These are phyloP conservation scores for Limnephilus lunatus DNA, from an alignment of 2,888 invertebrate genomes.

Conservation along the genomic window DNA sequence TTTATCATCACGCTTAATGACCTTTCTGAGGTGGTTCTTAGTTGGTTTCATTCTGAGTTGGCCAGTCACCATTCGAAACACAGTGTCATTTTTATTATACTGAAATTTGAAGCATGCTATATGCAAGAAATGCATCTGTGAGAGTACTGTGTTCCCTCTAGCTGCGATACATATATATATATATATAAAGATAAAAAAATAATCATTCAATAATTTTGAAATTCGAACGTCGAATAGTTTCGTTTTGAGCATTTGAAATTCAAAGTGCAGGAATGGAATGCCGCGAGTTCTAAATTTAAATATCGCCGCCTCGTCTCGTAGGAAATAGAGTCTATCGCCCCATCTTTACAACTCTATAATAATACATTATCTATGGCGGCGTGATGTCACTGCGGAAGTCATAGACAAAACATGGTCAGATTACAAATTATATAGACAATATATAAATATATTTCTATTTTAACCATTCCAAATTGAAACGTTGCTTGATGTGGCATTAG, in stretches of 20 bases:
- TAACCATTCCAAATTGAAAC: no score
- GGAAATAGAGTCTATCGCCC: conserved; percentile 24
- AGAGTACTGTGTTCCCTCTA: no score
- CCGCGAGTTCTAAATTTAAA: conserved; percentile 33
- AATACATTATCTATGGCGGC: background rate
- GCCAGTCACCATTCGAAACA: no score
- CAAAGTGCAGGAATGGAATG: conserved; percentile 47
- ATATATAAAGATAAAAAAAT: no score
- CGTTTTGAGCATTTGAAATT: conserved; percentile 10
- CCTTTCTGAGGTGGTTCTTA: no score
- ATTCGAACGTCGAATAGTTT: background rate
- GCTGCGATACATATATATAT: no score
- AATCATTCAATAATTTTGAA: background rate
- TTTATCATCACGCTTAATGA: no score
- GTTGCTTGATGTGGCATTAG: no score
- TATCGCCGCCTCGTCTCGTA: background rate
- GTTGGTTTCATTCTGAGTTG: no score
- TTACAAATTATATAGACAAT: background rate
- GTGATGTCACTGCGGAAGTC: background rate
- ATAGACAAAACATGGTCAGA: background rate
- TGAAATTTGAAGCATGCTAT: no score
- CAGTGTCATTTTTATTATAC: no score
- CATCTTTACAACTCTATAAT: conserved; percentile 25
- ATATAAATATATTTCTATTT: background rate
- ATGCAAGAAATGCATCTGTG: no score